Conservation (phyloP, 2,888 invertebrate species). For the Ichneumoninae sp. region DNA sequence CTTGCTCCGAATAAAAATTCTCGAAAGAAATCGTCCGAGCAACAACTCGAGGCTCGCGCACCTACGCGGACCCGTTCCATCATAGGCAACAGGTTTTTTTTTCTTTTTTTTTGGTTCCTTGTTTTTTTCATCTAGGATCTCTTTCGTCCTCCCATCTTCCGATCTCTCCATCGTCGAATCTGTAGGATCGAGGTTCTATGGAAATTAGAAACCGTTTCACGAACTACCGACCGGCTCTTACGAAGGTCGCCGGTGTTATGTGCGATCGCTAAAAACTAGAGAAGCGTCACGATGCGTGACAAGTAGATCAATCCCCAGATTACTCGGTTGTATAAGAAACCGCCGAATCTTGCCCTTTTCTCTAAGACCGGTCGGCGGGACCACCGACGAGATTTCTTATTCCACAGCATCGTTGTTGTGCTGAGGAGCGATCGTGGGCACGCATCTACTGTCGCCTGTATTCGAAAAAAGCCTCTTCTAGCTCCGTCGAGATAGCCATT, state of each 20-base stretch:
- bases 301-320: conserved; percentile 71
- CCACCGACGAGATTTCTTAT: conserved; percentile 48
- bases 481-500: background rate
- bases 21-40: conserved; percentile 34
- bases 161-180: conserved; percentile 67
- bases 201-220: conserved; percentile 65
- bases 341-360: conserved; percentile 44
- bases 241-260: conserved; percentile 55
- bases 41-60: conserved; percentile 39
- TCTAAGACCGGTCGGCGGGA: conserved; percentile 18
- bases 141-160: conserved; percentile 45
- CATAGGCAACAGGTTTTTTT: conserved; percentile 30
- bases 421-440: background rate
- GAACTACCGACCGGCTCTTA: conserved; percentile 50
- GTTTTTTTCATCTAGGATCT: conserved; percentile 32
- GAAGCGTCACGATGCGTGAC: conserved; percentile 72
- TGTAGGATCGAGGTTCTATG: conserved; percentile 54
- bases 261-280: conserved; percentile 51
- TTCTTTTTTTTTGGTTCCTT: background rate
- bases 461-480: background rate
- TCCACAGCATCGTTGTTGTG: background rate
- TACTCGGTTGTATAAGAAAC: conserved; percentile 18
- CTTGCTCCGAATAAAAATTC: conserved; percentile 48
- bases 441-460: background rate
- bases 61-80: conserved; percentile 61